A percentile compares a stretch with the other conserved stretches of the same genome.
Conservation (phyloP, 2,888 invertebrate genomes). For the Eurytoma californica region DNA sequence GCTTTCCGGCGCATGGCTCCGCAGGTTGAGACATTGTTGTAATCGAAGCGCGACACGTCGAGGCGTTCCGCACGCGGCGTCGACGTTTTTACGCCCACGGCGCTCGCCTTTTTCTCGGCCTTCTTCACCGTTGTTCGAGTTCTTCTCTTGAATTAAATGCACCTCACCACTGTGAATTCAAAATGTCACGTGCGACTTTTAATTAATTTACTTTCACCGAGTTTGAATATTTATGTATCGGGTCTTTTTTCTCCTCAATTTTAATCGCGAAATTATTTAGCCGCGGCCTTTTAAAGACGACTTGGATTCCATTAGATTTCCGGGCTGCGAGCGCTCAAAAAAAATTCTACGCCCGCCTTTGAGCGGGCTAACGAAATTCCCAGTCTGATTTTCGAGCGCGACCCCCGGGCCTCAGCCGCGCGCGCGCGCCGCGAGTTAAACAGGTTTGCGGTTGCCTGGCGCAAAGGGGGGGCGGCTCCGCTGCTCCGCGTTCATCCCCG, state of each 20-base stretch:
- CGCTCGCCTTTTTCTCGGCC: too few relatives aligned
- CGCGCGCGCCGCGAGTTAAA: slow-evolving; percentile 19
- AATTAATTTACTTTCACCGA: too few relatives aligned
- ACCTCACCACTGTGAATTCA: too few relatives aligned
- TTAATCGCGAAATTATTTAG: background rate
- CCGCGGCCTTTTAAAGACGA: background rate
- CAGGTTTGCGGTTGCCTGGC: slow-evolving; percentile 43
- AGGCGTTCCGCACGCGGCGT: background rate
- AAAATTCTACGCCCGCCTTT: too few relatives aligned
- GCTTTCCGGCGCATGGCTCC: background rate
- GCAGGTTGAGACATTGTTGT: slow-evolving; percentile 45
- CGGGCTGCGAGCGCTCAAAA: background rate
- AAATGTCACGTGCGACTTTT: too few relatives aligned
- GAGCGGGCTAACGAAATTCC: too few relatives aligned
- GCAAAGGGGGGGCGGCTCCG: background rate
- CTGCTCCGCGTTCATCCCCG: slow-evolving; percentile 2
- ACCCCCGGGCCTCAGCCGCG: background rate
- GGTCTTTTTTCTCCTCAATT: background rate
- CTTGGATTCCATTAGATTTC: background rate
- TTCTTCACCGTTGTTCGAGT: background rate
- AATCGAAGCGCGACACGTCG: slow-evolving; percentile 42
- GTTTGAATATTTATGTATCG: too few relatives aligned
- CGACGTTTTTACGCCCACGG: slow-evolving; percentile 2
- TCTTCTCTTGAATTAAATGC: background rate
- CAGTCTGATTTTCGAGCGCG: background rate